A percentile compares a stretch with the other conserved stretches of the same genome.
Evolutionary conservation across 2,888 invertebrate species (phyloP).

Genomic region (Hirtodrosophila histrioides): DNA sequence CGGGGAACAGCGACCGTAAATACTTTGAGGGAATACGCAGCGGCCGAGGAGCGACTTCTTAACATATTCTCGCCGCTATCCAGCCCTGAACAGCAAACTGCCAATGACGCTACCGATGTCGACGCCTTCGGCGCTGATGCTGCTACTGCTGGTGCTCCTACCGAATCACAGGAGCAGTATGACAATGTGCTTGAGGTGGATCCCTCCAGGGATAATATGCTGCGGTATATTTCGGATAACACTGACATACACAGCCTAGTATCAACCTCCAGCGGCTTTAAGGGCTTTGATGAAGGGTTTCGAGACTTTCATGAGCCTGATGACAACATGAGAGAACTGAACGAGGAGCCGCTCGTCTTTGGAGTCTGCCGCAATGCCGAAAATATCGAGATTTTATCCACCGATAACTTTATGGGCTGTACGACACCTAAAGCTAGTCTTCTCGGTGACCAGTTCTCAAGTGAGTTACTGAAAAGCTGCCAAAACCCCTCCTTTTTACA

Average conservation of each 20-base stretch:
- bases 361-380: slow-evolving; percentile 30
- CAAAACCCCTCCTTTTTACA: too few species aligned
- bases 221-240: slow-evolving; percentile 60
- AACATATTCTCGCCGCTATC: slow-evolving; percentile 55
- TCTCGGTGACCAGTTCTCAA: too few species aligned
- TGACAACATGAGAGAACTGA: not conserved
- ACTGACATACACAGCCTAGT: slow-evolving; percentile 59
- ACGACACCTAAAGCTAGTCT: slow-evolving; percentile 13
- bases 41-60: slow-evolving; percentile 64
- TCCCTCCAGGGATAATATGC: slow-evolving; percentile 56
- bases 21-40: slow-evolving; percentile 50
- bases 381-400: not conserved
- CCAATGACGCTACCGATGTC: not conserved
- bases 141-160: not conserved
- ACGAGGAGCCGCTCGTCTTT: slow-evolving; percentile 19
- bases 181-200: slow-evolving; percentile 34
- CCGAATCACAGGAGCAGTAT: not conserved
- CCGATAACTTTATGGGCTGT: slow-evolving; percentile 14
- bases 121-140: not conserved
- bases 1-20: slow-evolving; percentile 7
- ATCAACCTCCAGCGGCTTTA: slow-evolving; percentile 44
- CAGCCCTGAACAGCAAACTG: not conserved
- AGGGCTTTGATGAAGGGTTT: slow-evolving; percentile 42
- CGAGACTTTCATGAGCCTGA: not conserved
- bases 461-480: too few species aligned